phyloP scores from a whole-genome alignment of 2,113 vertebrate genomes.

The Oryzias melastigma region DNA sequence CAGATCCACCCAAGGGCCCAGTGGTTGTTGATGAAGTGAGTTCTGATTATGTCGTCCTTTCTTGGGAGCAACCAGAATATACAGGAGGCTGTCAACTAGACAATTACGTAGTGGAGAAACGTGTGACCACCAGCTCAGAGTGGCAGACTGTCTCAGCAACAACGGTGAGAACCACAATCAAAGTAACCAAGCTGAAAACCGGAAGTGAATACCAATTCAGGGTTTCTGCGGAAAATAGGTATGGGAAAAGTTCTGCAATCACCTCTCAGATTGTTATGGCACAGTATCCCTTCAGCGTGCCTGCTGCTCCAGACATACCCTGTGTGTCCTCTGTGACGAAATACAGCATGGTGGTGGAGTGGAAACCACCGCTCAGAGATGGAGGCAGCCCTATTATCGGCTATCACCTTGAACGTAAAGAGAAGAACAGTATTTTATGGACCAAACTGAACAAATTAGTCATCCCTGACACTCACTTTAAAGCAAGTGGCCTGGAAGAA shows the following conservation, averaged over 20 bases:
- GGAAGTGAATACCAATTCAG: conserved; percentile 96
- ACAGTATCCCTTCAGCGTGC: conserved; percentile 92
- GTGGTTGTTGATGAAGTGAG: conserved; percentile 92
- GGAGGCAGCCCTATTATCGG: conserved; percentile 91
- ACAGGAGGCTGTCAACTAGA: conserved; percentile 96
- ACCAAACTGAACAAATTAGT: conserved; percentile 90
- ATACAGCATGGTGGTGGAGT: conserved; percentile 93
- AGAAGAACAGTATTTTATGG: conserved; percentile 98
- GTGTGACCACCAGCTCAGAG: conserved; percentile 86
- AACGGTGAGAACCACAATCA: conserved; percentile 95
- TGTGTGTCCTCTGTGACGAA: conserved; percentile 87
- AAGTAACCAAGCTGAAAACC: conserved; percentile 91
- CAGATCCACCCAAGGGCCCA: conserved; percentile 89
- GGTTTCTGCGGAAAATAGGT: conserved; percentile 95
- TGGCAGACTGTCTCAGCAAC: conserved; percentile 96
- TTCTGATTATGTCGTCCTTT: conserved; percentile 86
- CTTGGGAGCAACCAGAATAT: conserved; percentile 93
- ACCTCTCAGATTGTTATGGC: conserved; percentile 87
- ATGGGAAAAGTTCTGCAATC: conserved; percentile 89
- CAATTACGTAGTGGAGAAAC: conserved; percentile 96
- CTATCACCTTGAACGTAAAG: conserved; percentile 96
- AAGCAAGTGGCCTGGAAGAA: conserved; percentile 91
- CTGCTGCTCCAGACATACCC: conserved; percentile 87
- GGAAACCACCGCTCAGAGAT: conserved; percentile 90
- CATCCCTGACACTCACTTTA: conserved; percentile 88